Evolutionary conservation across 1,140 invertebrate species (phyloP).

Genomic region (Marisa cornuarietis): DNA sequence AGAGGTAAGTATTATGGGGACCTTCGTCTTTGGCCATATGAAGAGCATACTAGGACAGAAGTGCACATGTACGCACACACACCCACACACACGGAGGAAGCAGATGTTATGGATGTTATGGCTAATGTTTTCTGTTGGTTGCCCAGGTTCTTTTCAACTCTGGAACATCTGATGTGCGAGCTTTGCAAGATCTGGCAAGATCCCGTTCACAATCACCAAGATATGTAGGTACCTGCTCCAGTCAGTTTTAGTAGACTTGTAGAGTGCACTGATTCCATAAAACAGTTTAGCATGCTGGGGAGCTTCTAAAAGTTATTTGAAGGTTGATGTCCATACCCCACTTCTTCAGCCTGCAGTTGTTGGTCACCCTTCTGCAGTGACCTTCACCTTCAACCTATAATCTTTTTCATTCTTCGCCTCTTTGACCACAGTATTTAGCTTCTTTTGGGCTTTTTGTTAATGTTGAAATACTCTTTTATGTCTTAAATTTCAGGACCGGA

Average conservation of each 20-base stretch:
- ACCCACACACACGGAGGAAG: background rate
- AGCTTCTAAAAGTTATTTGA: too few species aligned
- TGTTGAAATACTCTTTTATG: too few species aligned
- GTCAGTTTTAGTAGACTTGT: constrained; percentile 11
- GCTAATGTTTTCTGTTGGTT: background rate
- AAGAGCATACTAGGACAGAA: background rate
- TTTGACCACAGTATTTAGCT: too few species aligned
- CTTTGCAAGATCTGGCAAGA: constrained; percentile 26
- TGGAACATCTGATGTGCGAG: constrained; percentile 30
- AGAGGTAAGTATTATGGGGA: constrained; percentile 42
- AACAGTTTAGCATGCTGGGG: too few species aligned
- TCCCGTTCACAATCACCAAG: constrained; percentile 36
- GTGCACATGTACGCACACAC: background rate
- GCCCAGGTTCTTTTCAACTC: constrained; percentile 41
- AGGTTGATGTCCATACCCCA: too few species aligned
- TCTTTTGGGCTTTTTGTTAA: background rate
- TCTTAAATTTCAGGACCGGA: constrained; percentile 31
- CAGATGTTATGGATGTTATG: background rate
- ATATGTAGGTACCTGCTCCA: constrained; percentile 25
- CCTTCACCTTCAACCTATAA: too few species aligned
- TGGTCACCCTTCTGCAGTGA: too few species aligned
- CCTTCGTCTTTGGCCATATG: background rate
- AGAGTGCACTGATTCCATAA: background rate
- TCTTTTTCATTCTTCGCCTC: too few species aligned
- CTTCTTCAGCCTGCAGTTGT: too few species aligned